Evolutionary conservation across 1,140 invertebrate genomes (phyloP), one percentile per base, ranked within the genome.

Genomic region (Asbolus verrucosus): DNA sequence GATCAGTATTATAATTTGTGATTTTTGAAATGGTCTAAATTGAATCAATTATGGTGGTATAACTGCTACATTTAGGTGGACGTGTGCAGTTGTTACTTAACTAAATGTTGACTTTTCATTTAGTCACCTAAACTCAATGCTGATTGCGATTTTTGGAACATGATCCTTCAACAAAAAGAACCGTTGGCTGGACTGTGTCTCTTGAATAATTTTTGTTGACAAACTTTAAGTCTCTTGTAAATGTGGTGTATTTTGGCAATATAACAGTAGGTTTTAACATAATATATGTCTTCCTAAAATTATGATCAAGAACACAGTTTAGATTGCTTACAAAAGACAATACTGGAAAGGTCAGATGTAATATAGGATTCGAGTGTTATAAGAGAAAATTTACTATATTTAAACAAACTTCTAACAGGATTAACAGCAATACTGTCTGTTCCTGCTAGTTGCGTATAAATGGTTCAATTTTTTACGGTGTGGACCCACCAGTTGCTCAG

Each of bases 401-500:
- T 27, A 27, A 27, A 27, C 3, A 4, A 27, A 27, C 24, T 27
- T 27, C 24, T 27, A 27, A 27, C 24, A 8, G 24, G 41, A 46
- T n/a, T 18, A 16, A 18, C 16, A 46, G 16, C 14, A 15, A 46
- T 1, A 46, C 41, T 6, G 15, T 46, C 9, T 43, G n/a, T 43
- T 46, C 15, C 41, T 60, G 54, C 18, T 36, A 15, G 54, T 27
- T 31, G 6, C 54, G 24, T 60, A 30, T 33, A 60, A 60, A 24
- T 24, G 30, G 59, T 41, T 65, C 36, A 43, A 31, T 30, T 43
- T 46, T n/a, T 65, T 36, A 30, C 8, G 73, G 71, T 75, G 73
- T 75, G 71, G 73, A 73, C 71, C 74, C 39, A 71, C 69, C 74
- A 76, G 73, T 38, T 66, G 73, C 71, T 76, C 71, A 75, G 70